Conservation (phyloP, 1,140 invertebrate species). For the Pentalonia nigronervosa region DNA sequence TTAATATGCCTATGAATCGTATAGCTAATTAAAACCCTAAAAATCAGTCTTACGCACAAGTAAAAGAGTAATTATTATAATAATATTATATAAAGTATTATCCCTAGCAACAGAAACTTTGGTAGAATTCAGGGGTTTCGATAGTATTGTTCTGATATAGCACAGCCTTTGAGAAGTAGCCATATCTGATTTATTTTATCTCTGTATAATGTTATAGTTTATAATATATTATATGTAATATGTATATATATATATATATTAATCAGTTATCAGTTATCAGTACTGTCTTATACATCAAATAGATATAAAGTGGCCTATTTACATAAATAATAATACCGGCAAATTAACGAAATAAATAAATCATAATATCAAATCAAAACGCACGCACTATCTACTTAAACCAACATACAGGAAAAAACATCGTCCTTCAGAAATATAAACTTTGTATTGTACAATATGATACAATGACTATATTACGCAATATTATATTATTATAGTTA, state of each 20-base stretch:
- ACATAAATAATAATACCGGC: slow-evolving; percentile 52
- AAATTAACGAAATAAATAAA: slow-evolving; percentile 51
- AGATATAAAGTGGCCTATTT: slow-evolving; percentile 52
- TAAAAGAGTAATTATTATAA: slow-evolving; percentile 13
- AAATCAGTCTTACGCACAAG: slow-evolving; percentile 53
- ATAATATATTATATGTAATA: not conserved
- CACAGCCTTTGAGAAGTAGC: slow-evolving; percentile 52
- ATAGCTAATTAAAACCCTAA: slow-evolving; percentile 30
- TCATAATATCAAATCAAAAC: slow-evolving; percentile 50
- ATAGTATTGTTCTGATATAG: slow-evolving; percentile 23
- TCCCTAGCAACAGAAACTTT: not conserved
- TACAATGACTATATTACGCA: not conserved
- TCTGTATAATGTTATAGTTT: not conserved
- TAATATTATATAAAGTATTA: slow-evolving; percentile 4
- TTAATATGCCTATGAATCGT: not conserved
- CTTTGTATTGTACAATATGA: slow-evolving; percentile 8
- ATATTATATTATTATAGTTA: not conserved
- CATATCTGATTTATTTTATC: not conserved
- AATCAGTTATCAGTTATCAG: not conserved
- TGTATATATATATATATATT: not conserved
- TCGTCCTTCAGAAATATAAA: slow-evolving; percentile 56
- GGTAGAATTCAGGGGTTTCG: not conserved
- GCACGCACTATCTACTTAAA: slow-evolving; percentile 57
- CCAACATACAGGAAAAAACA: slow-evolving; percentile 55
- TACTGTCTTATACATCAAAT: slow-evolving; percentile 43